Conservation (phyloP, 2,888 invertebrate genomes). For the Phortica okadai region DNA sequence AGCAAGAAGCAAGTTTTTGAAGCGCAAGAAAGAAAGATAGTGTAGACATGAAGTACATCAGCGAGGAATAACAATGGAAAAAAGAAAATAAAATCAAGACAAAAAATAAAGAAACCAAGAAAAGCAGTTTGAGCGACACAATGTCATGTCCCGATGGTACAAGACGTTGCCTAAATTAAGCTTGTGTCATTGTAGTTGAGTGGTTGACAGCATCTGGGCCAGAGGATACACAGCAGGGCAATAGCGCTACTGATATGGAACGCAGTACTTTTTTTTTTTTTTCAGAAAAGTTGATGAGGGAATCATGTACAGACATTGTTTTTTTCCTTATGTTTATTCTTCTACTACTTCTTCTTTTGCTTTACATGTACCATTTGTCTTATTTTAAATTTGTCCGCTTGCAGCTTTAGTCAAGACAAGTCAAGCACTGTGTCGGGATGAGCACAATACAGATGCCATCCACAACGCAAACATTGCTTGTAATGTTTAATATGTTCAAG, state of each 20-base stretch:
- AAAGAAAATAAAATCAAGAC: not conserved
- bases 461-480: constrained; percentile 13
- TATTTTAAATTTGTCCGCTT: not conserved
- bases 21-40: not conserved
- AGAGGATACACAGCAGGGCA: not conserved
- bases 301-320: constrained; percentile 11
- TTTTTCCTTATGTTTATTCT: not conserved
- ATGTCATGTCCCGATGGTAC: constrained; percentile 30
- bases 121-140: constrained; percentile 27
- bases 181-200: constrained; percentile 23
- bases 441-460: not conserved
- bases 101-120: not conserved
- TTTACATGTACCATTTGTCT: not conserved
- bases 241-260: not conserved
- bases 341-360: too few relatives aligned
- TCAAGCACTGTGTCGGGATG: not conserved
- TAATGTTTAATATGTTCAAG: constrained; percentile 35
- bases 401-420: not conserved
- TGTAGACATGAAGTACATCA: not conserved
- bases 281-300: constrained; percentile 21
- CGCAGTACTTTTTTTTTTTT: constrained; percentile 6
- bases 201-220: not conserved
- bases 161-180: constrained; percentile 31
- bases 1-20: not conserved
- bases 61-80: not conserved